Base-by-base conservation (phyloP, 2,113 vertebrate species). In the Oxygymnocypris stewartii region DNA sequence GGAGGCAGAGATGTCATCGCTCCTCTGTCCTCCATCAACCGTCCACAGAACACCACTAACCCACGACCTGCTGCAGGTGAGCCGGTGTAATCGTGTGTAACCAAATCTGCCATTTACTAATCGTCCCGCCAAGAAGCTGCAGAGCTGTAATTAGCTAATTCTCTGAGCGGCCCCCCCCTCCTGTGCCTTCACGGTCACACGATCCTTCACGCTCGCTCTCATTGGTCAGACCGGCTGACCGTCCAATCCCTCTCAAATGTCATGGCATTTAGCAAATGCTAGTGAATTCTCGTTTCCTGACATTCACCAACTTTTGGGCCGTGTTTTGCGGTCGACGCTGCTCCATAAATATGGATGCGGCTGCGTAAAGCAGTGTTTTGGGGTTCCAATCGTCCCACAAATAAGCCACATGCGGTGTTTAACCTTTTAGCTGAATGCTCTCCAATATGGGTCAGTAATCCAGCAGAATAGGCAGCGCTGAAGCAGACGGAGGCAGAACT, bases 251-350 rank as follows among this genome's bases (percentile, higher is more conserved):
- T 90, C 90, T 92, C 92, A 95, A 95, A 95, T 95, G 94, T 93
- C 94, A 93, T 94, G 95, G 94, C 95, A 95, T 95, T 95, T 95
- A 93, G 92, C 90, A 95, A 95, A 95, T 94, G 94, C 93, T 93
- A 94, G 89, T 88, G 90, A 93, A 94, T 94, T 94, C 93, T 93
- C 89, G 89, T 91, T 93, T 79, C 90, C 93, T 95, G 95, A 95
- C 95, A 95, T 95, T 95, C 94, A 95, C 88, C 93, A 94, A 89
- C 94, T 92, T 93, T 94, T 90, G 94, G 88, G 92, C 90, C 84
- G 78, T 92, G 88, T 94, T 94, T 91, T 85, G 78, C 28, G 79
- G 82, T 77, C 28, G 84, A 87, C 73, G 69, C 81, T 83, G 84
- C 69, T 67, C 47, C 89, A 94, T 94, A 94, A 95, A 95, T 95